Percentiles rank a stretch among this genome's conserved stretches.
These are phyloP conservation scores for Sphyrna mokarran DNA, from an alignment of 2,113 vertebrate genomes.

Conservation along the genomic window DNA sequence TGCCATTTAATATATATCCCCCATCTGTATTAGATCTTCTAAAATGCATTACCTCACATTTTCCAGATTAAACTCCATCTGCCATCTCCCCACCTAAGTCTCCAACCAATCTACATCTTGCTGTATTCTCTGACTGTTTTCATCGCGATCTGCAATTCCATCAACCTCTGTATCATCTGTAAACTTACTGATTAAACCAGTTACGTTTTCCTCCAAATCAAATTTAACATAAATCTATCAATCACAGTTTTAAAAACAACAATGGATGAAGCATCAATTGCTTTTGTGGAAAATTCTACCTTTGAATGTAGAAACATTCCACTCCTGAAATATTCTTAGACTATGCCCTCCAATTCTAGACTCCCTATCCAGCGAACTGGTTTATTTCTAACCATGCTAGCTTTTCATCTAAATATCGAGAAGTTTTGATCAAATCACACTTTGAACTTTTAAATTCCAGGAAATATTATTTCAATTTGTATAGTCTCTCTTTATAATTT, in stretches of 20 bases:
- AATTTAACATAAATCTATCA: neutral
- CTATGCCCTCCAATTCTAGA: neutral
- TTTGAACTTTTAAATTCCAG: neutral
- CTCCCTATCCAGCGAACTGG: neutral
- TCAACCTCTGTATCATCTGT: too few relatives aligned
- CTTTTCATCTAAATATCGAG: neutral
- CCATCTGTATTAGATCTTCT: too few relatives aligned
- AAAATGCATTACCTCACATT: too few relatives aligned
- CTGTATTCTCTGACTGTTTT: too few relatives aligned
- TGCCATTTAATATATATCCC: too few relatives aligned
- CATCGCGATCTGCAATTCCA: too few relatives aligned
- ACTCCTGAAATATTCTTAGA: neutral
- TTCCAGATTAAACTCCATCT: too few relatives aligned
- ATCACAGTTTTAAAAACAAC: neutral
- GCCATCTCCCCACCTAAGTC: too few relatives aligned
- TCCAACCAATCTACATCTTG: too few relatives aligned
- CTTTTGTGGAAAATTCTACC: neutral
- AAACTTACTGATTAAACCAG: too few relatives aligned
- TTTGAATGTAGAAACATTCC: neutral
- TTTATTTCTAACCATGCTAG: neutral
- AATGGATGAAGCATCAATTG: neutral
- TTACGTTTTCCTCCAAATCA: too few relatives aligned
- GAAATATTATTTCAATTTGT: neutral
- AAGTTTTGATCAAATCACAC: neutral
- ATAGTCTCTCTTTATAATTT: neutral